A percentile compares a stretch with the other conserved stretches of the same genome.
Evolutionary conservation across 2,888 invertebrate genomes (phyloP).

Genomic region (Ectropis crepuscularia): DNA sequence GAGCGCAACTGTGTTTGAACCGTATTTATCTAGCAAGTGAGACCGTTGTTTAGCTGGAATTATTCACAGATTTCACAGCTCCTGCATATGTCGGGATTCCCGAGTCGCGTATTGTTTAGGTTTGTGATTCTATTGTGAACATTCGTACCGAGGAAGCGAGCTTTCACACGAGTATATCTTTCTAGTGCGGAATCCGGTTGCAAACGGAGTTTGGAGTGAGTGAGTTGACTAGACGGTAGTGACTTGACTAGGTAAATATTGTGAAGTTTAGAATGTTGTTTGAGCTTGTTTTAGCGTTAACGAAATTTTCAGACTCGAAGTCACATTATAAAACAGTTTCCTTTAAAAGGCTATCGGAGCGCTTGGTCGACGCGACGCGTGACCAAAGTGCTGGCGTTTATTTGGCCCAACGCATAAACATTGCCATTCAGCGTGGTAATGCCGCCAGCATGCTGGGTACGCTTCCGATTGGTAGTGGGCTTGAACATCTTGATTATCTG

Average conservation of each 20-base stretch:
- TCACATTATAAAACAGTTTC: no score
- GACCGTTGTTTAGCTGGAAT: constrained; percentile 10
- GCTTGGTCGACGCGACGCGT: no score
- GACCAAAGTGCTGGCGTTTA: no score
- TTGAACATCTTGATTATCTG: no score
- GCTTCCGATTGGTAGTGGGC: no score
- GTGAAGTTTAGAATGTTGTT: neutral
- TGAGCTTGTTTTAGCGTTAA: no score
- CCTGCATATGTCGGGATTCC: constrained; percentile 11
- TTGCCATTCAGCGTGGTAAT: no score
- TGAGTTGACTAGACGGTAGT: neutral
- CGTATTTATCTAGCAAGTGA: constrained; percentile 31
- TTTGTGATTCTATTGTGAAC: constrained; percentile 26
- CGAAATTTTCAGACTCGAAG: no score
- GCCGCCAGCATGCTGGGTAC: no score
- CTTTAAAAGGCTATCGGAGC: no score
- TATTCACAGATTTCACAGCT: constrained; percentile 25
- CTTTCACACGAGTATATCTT: constrained; percentile 2
- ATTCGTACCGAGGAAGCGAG: constrained; percentile 5
- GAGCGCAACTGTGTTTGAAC: neutral
- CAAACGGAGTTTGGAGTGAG: neutral
- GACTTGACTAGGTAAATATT: neutral
- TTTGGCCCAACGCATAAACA: no score
- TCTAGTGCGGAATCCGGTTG: neutral
- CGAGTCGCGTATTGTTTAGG: constrained; percentile 26